Conservation (phyloP, 2,888 invertebrate species). For the Mylabris sibirica region DNA sequence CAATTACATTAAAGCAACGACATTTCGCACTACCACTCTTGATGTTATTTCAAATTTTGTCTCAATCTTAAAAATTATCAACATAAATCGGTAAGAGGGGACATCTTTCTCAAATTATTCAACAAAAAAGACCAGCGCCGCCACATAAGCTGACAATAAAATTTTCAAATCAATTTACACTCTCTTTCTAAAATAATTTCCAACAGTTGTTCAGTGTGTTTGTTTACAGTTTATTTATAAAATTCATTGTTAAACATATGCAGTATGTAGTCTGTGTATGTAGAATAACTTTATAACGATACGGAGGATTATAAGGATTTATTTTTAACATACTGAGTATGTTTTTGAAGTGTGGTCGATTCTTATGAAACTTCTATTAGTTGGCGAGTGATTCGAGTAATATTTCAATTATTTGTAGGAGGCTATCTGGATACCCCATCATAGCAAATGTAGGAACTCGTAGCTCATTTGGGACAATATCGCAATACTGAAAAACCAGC, state of each 20-base stretch:
- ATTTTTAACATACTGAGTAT: slow-evolving; percentile 41
- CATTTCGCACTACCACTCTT: not conserved
- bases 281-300: slow-evolving; percentile 2
- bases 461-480: no score
- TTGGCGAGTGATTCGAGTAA: no score
- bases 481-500: no score
- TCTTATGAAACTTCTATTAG: no score
- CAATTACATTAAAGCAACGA: slow-evolving; percentile 6
- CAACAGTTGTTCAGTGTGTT: not conserved
- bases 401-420: no score
- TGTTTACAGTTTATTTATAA: slow-evolving; percentile 15
- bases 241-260: slow-evolving; percentile 12
- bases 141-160: not conserved
- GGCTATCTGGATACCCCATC: no score
- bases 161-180: slow-evolving; percentile 1
- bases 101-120: not conserved
- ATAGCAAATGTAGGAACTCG: no score
- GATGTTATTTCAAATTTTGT: slow-evolving; percentile 1
- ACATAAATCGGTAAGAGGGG: no score
- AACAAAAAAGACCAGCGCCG: not conserved
- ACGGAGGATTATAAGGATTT: not conserved
- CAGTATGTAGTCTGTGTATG: not conserved
- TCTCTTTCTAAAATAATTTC: slow-evolving; percentile 6
- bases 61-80: no score
- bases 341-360: no score